Conservation (phyloP, 2,888 invertebrate species). For the Eumacrocentrus americanus region DNA sequence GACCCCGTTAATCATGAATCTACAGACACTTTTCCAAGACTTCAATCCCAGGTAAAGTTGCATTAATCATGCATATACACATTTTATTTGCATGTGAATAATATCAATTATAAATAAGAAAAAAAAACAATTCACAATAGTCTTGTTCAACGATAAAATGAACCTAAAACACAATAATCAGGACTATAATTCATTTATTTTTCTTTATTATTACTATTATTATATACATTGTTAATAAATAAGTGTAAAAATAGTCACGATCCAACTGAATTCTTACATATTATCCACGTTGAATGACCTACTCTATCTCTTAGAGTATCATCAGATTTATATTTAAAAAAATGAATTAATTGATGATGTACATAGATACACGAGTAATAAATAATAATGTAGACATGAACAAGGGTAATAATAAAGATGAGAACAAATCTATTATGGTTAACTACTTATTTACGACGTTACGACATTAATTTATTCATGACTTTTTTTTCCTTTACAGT, state of each 20-base stretch:
- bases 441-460: too few species aligned
- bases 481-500: conserved; percentile 68
- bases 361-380: too few species aligned
- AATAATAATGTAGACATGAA: conserved; percentile 1
- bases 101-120: background rate
- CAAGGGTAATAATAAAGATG: background rate
- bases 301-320: too few species aligned
- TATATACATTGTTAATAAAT: too few species aligned
- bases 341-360: too few species aligned
- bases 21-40: conserved; percentile 87
- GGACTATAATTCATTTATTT: too few species aligned
- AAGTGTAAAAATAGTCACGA: too few species aligned
- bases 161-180: too few species aligned
- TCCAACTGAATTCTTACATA: too few species aligned
- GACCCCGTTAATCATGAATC: conserved; percentile 70
- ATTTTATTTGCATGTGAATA: background rate
- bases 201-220: background rate
- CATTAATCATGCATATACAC: background rate
- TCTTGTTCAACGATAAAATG: too few species aligned
- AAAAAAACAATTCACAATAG: background rate
- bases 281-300: too few species aligned
- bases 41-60: conserved; percentile 83
- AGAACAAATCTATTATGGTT: background rate
- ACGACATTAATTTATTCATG: conserved; percentile 24
- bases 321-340: too few species aligned